phyloP scores from a whole-genome alignment of 2,113 vertebrate genomes.

The Pholis gunnellus region DNA sequence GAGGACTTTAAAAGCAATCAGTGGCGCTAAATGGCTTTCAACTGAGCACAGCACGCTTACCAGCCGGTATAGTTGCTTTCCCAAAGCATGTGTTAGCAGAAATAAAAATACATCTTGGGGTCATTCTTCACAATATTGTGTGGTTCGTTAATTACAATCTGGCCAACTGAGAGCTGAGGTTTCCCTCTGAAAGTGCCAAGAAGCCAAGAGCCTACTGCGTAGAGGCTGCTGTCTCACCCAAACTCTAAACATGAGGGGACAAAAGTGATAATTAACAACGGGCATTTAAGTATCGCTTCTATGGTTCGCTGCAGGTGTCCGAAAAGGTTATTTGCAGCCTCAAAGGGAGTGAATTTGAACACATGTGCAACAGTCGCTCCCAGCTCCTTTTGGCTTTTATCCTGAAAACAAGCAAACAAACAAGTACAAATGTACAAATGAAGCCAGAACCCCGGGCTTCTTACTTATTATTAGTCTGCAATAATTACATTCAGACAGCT shows the following conservation, averaged over 20 bases:
- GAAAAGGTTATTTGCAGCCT: background rate
- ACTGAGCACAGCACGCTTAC: conserved; percentile 30
- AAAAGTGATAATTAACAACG: conserved; percentile 16
- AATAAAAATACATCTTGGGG: conserved; percentile 18
- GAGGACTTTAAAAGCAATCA: conserved; percentile 46
- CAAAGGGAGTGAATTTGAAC: background rate
- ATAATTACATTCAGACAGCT: conserved; percentile 7
- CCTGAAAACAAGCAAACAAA: conserved; percentile 21
- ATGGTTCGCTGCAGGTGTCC: conserved; percentile 5
- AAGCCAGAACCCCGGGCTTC: conserved; percentile 1
- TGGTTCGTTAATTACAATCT: conserved; percentile 43
- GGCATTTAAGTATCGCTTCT: background rate
- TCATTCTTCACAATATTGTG: conserved; percentile 17
- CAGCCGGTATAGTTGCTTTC: background rate
- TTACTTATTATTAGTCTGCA: background rate
- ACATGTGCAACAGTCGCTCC: background rate
- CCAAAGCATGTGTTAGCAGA: conserved; percentile 18
- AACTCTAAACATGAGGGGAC: background rate
- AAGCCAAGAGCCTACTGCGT: background rate
- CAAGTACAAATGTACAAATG: conserved; percentile 5
- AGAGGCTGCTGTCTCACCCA: conserved; percentile 7
- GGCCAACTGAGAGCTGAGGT: conserved; percentile 9
- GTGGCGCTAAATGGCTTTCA: conserved; percentile 30
- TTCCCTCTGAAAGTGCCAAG: conserved; percentile 32
- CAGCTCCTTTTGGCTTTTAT: conserved; percentile 13